These are phyloP conservation scores for Hemiscyllium ocellatum DNA, from an alignment of 2,113 vertebrate genomes.

Conservation along the genomic window DNA sequence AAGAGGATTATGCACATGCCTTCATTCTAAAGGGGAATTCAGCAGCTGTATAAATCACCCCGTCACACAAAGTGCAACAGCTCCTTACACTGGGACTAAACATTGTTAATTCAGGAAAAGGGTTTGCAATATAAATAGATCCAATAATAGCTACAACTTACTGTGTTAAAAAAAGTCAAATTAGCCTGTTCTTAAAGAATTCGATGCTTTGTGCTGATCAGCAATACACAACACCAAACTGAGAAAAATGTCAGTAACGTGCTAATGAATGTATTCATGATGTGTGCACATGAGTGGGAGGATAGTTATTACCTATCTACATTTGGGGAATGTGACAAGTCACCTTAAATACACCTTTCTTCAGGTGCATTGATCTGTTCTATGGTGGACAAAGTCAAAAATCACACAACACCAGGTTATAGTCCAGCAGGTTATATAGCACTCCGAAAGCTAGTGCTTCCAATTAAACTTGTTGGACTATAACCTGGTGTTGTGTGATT, in stretches of 20 bases:
- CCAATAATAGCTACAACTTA: neutral
- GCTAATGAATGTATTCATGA: neutral
- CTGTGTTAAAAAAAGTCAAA: neutral
- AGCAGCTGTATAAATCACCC: conserved; percentile 4
- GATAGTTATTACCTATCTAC: neutral
- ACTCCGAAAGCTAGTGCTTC: no score
- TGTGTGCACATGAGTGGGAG: neutral
- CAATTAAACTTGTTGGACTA: no score
- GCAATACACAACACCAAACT: neutral
- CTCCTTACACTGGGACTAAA: neutral
- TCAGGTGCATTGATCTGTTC: neutral
- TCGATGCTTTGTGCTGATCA: neutral
- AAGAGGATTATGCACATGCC: neutral
- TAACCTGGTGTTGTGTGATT: no score
- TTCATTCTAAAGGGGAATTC: neutral
- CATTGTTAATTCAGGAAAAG: neutral
- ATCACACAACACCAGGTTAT: no score
- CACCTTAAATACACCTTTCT: neutral
- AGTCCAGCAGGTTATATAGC: no score
- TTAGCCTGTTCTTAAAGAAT: neutral
- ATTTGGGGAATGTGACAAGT: neutral
- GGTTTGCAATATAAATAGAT: neutral
- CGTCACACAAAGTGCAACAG: neutral
- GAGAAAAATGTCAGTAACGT: neutral
- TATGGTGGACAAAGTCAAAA: neutral